These are phyloP conservation scores for Gopherus flavomarginatus DNA, from an alignment of 2,113 vertebrate genomes.

Conservation along the genomic window DNA sequence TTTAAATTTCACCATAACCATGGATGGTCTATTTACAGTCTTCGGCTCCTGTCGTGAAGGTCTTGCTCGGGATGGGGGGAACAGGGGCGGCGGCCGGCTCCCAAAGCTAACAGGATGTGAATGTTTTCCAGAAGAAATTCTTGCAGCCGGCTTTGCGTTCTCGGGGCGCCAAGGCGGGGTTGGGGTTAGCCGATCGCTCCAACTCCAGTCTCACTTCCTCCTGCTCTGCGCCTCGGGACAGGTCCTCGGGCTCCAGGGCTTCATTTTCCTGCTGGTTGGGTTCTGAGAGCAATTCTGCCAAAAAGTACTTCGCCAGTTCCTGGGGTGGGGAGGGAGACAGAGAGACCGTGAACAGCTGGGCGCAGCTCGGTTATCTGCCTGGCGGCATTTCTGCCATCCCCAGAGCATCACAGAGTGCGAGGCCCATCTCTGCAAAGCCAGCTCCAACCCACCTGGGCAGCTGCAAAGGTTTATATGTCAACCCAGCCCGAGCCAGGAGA, in stretches of 20 bases:
- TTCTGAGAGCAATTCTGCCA: conserved; percentile 92
- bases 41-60: conserved; percentile 75
- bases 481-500: rapidly evolving
- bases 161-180: conserved; percentile 88
- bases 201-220: conserved; percentile 89
- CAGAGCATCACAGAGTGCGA: neutral
- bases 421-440: neutral
- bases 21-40: conserved; percentile 86
- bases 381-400: too few species aligned
- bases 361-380: neutral
- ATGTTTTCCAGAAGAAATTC: conserved; percentile 99
- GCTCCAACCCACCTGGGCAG: rapidly evolving
- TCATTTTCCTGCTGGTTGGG: conserved; percentile 94
- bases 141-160: conserved; percentile 99
- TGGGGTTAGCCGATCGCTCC: conserved; percentile 88
- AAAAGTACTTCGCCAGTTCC: conserved; percentile 90
- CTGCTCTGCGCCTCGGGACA: conserved; percentile 85
- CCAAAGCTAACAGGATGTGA: conserved; percentile 94
- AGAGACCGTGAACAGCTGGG: neutral
- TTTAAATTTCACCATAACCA: conserved; percentile 78
- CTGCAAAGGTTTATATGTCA: neutral
- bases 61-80: conserved; percentile 52
- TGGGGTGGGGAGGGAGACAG: conserved; percentile 49
- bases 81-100: conserved; percentile 33
- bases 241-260: conserved; percentile 88